A percentile compares a stretch with the other conserved stretches of the same genome.
Conservation (phyloP, 2,888 invertebrate species). For the Lasioglossum calceatum region DNA sequence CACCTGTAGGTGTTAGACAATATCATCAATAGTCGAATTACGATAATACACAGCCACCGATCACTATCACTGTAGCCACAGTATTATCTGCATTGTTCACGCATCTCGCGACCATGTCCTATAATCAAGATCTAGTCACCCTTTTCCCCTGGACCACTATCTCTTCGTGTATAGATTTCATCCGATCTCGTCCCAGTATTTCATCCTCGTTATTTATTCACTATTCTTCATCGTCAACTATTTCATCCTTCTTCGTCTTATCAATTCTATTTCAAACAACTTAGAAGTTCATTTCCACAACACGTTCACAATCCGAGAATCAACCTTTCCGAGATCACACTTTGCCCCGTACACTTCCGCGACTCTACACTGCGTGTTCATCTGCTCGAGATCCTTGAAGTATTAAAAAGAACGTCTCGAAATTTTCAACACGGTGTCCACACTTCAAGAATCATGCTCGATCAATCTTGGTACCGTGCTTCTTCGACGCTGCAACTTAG, state of each 20-base stretch:
- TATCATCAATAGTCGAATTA: slow-evolving; percentile 13
- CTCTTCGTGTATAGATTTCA: neutral
- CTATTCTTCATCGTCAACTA: neutral
- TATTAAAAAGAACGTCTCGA: neutral
- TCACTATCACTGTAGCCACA: neutral
- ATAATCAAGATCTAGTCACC: slow-evolving; percentile 3
- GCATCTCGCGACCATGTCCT: slow-evolving; percentile 12
- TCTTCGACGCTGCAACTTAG: neutral
- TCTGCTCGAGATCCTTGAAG: neutral
- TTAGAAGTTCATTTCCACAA: neutral
- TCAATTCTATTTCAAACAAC: neutral
- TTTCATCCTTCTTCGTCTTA: neutral
- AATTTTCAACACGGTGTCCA: neutral
- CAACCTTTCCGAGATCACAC: neutral
- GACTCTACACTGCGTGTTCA: neutral
- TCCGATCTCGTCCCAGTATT: neutral
- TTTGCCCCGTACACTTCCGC: neutral
- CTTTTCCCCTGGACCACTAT: slow-evolving; percentile 5
- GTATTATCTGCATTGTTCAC: neutral
- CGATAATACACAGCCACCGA: neutral
- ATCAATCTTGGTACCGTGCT: neutral
- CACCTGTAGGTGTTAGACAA: neutral
- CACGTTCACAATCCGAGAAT: neutral
- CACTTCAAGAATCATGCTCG: neutral
- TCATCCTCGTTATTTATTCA: neutral